Evolutionary conservation across 2,113 vertebrate species (phyloP), one percentile per base, ranked within the genome.

Genomic region (Neogobius melanostomus): DNA sequence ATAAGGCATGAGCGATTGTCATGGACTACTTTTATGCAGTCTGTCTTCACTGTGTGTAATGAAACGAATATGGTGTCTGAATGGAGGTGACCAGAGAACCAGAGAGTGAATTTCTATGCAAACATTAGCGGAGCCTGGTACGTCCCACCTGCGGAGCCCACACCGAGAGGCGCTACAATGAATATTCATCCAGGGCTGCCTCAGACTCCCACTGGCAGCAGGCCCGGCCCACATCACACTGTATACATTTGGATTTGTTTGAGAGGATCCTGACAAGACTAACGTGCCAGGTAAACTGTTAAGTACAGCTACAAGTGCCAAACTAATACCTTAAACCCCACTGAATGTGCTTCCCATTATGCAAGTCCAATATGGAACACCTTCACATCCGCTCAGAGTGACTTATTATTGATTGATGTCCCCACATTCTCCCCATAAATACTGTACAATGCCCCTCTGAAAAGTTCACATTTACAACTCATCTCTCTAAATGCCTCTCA

Each of bases 101-200:
- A 81, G 49, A 80, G 17, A 44, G 21, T 6, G 49, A 66, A 71
- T 52, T 68, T 36, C 28, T 48, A 54, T 50, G 17, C 28, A 36
- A 77, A 64, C 56, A 63, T 63, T 21, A 77, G 71, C 11, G 71
- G 71, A 69, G 36, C 57, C 36, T 12, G 46, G 66, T 68, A 79
- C 53, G 21, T 6, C 72, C 76, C 78, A 77, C 79, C 83, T 82
- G 81, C 79, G 77, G 75, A 82, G 82, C 64, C 74, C 72, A 80
- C 64, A 74, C 80, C 73, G 51, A 8, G 72, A 68, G 66, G 80
- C 68, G 54, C 84, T 46, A 64, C 46, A 48, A 75, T 89, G 83
- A 87, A 89, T 87, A 87, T 84, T 88, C 77, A 88, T 82, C 60
- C 72, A 67, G 44, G 56, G 52, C 70, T 76, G 61, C 50, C 46